Conservation (phyloP, 2,113 vertebrate genomes). For the Notiomystis cincta region DNA sequence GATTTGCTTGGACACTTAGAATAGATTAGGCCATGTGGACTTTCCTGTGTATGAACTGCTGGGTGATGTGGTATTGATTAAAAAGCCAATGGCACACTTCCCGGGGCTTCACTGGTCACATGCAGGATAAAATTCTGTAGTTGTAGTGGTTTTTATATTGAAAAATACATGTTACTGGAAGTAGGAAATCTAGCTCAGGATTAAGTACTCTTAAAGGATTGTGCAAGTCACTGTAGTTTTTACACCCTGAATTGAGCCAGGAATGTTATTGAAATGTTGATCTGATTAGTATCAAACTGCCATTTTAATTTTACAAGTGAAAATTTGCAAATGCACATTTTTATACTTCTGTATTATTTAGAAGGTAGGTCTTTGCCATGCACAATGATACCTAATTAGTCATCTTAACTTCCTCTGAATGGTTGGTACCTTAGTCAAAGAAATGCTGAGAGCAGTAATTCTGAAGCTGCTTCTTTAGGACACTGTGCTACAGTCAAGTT, state of each 20-base stretch:
- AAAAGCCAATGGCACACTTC: neutral
- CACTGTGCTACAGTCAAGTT: fast-evolving
- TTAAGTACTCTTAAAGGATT: neutral
- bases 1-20: neutral
- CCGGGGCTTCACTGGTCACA: neutral
- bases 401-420: neutral
- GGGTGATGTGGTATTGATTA: neutral
- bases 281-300: neutral
- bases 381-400: neutral
- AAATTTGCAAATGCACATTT: neutral
- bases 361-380: neutral
- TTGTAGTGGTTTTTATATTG: neutral
- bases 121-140: neutral
- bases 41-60: neutral
- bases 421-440: neutral
- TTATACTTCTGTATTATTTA: neutral
- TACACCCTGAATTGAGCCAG: neutral
- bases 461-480: neutral
- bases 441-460: neutral
- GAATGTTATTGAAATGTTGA: neutral
- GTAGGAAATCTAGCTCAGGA: neutral
- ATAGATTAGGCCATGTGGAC: neutral
- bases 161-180: neutral
- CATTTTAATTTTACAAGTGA: neutral
- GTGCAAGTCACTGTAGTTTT: neutral